Evolutionary conservation across 2,888 invertebrate species (phyloP).

Genomic region (Heliconius aoede): DNA sequence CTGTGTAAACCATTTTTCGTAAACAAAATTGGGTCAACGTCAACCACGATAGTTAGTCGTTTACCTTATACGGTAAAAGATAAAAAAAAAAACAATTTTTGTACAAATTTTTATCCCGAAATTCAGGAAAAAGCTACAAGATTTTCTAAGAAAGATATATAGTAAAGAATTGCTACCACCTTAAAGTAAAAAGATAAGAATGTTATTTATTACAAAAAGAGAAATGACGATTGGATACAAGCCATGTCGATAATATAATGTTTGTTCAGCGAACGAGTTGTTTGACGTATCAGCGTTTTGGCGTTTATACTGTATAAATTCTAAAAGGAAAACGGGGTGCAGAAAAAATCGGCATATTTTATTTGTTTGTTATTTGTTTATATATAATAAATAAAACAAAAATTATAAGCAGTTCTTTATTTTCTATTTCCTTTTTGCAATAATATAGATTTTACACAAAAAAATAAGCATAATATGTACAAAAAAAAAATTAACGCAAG

Average conservation of each 20-base stretch:
- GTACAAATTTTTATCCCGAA: neutral
- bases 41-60: no score
- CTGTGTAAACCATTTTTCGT: no score
- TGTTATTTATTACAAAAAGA: conserved; percentile 41
- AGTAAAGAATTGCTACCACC: conserved; percentile 15
- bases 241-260: conserved; percentile 40
- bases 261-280: conserved; percentile 35
- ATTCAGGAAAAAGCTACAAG: neutral
- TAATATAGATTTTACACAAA: no score
- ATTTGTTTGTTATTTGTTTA: neutral
- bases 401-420: no score
- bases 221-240: conserved; percentile 42
- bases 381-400: no score
- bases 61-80: neutral
- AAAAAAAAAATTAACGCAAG: no score
- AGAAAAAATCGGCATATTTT: neutral
- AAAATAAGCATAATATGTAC: no score
- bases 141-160: neutral
- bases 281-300: conserved; percentile 16
- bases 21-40: no score
- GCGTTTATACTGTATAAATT: neutral
- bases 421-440: no score
- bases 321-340: neutral
- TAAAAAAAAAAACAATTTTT: neutral
- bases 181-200: conserved; percentile 41